Evolutionary conservation across 2,888 invertebrate species (phyloP).

Genomic region (Allolobophora icterica): DNA sequence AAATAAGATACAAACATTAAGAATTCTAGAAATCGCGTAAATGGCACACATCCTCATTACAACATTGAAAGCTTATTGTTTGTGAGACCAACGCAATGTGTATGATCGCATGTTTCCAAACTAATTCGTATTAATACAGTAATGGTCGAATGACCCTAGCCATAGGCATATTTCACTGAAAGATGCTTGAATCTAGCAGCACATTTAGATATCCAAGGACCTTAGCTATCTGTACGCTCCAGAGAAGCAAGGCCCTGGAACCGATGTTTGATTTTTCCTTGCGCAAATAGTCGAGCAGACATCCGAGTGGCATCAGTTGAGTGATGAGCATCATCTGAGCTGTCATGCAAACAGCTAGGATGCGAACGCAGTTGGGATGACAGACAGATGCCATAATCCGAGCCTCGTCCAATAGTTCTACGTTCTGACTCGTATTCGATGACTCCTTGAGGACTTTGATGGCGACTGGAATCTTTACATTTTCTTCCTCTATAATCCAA

Average conservation of each 20-base stretch:
- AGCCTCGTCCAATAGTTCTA: conserved; percentile 93
- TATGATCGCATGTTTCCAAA: no score
- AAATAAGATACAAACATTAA: no score
- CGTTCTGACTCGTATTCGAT: conserved; percentile 75
- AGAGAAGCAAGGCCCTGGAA: conserved; percentile 89
- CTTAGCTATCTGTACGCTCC: conserved; percentile 95
- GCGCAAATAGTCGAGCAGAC: conserved; percentile 90
- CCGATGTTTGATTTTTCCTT: conserved; percentile 86
- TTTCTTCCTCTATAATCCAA: conserved; percentile 63
- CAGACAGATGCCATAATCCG: conserved; percentile 94
- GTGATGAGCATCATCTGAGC: conserved; percentile 96
- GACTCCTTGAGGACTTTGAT: conserved; percentile 91
- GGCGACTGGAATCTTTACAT: conserved; percentile 82
- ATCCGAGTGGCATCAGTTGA: conserved; percentile 95
- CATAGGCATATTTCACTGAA: not conserved
- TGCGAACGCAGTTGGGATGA: conserved; percentile 89
- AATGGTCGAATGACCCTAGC: no score
- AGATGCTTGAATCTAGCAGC: no score
- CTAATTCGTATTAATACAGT: no score
- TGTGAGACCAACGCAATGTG: no score
- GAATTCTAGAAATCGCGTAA: no score
- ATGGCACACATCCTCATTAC: no score
- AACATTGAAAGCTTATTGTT: no score
- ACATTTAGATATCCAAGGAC: conserved; percentile 42
- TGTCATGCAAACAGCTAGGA: conserved; percentile 89